Percentiles rank a stretch among this genome's conserved stretches.
These are phyloP conservation scores for Frieseomelitta varia DNA, from an alignment of 1,140 invertebrate species.

Conservation along the genomic window DNA sequence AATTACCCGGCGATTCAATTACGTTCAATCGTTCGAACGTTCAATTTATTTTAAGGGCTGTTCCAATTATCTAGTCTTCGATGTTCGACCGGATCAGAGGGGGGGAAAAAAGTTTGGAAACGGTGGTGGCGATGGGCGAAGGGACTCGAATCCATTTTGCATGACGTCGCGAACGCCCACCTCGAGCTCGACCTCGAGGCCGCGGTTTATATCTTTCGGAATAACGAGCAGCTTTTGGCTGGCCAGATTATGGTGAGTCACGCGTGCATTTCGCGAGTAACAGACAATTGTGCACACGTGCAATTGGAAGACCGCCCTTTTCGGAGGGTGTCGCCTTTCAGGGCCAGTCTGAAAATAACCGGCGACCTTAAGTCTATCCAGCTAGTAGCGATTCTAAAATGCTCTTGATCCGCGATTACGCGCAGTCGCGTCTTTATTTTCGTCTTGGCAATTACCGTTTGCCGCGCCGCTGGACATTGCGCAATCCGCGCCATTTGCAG, in stretches of 20 bases:
- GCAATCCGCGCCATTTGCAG: too few species aligned
- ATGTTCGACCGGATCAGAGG: not conserved
- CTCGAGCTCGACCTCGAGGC: not conserved
- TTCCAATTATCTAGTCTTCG: too few species aligned
- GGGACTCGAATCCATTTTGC: not conserved
- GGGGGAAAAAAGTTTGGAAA: not conserved
- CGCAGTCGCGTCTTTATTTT: not conserved
- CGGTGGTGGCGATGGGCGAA: not conserved
- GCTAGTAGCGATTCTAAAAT: not conserved
- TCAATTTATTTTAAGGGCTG: too few species aligned
- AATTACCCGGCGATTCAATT: not conserved
- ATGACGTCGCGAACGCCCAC: not conserved
- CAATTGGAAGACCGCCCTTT: slow-evolving; percentile 28
- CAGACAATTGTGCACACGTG: not conserved
- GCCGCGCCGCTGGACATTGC: not conserved
- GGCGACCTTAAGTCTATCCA: slow-evolving; percentile 3
- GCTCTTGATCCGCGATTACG: too few species aligned
- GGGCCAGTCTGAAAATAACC: slow-evolving; percentile 46
- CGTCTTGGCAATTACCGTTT: not conserved
- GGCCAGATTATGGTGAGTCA: slow-evolving; percentile 51
- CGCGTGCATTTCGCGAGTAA: slow-evolving; percentile 22
- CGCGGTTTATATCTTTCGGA: not conserved
- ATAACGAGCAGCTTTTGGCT: slow-evolving; percentile 19
- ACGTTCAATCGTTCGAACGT: too few species aligned
- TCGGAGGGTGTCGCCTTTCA: slow-evolving; percentile 50